Percentiles rank a stretch among this genome's conserved stretches.
Conservation (phyloP, 2,113 vertebrate species). For the Oncorhynchus clarkii region DNA sequence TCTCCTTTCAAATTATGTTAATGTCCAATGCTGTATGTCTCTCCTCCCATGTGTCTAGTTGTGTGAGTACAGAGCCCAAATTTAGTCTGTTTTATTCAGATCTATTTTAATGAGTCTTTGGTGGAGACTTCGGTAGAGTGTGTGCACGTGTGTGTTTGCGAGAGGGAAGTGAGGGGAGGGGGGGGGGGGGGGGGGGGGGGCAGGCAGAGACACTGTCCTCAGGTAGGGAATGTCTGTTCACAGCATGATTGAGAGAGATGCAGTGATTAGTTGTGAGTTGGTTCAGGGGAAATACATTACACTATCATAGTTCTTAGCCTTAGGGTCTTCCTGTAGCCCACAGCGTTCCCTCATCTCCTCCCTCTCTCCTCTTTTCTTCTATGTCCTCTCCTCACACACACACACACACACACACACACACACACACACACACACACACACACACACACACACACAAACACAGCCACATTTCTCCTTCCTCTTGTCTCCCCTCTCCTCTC, state of each 20-base stretch:
- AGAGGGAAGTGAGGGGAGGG: no score
- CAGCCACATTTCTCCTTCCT: conserved; percentile 7
- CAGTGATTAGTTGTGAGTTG: conserved; percentile 65
- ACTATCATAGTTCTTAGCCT: conserved; percentile 51
- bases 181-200: no score
- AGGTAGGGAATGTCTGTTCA: conserved; percentile 55
- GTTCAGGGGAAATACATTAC: conserved; percentile 64
- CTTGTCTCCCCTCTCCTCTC: conserved; percentile 27
- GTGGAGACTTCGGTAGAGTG: conserved; percentile 26
- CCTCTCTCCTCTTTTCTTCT: conserved; percentile 13
- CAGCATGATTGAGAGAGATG: conserved; percentile 55
- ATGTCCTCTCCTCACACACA: not conserved
- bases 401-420: conserved; percentile 5
- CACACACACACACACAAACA: not conserved
- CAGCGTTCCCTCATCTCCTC: conserved; percentile 36
- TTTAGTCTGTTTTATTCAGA: conserved; percentile 59
- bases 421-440: not conserved
- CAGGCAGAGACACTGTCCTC: conserved; percentile 55
- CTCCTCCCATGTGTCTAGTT: conserved; percentile 45
- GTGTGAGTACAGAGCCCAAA: conserved; percentile 45
- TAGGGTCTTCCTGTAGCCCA: conserved; percentile 62
- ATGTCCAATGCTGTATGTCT: conserved; percentile 31
- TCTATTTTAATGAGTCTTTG: conserved; percentile 59
- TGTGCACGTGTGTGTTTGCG: not conserved
- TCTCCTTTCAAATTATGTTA: conserved; percentile 62